Base-by-base conservation (phyloP, 2,797 vertebrate genomes). In the Takifugu rubripes region DNA sequence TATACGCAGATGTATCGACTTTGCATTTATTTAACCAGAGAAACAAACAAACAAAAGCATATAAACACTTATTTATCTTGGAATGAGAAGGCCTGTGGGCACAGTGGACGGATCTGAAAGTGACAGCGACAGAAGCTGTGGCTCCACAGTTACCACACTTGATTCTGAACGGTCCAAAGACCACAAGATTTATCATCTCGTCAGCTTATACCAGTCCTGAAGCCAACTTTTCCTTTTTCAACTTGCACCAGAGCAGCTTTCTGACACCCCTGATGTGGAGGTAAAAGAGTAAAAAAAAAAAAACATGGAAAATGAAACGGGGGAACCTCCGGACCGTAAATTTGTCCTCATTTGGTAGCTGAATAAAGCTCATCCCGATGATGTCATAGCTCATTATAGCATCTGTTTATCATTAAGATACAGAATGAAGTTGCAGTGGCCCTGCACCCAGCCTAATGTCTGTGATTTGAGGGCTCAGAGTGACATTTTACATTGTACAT, bases 401-500 rank as follows among this genome's bases (percentile, higher is more conserved):
- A 2, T 54, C 54, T 72, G 56, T 61, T 64, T 66, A 36, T 66
- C 47, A 56, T 66, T 66, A 65, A 68, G 49, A 59, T 67, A 24
- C 58, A 61, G 54, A 59, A 64, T 62, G 51, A 33, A 47, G 50
- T 71, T 61, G 64, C 52, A 58, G 60, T 66, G 70, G 52, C 58
- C 55, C 56, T 62, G 54, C 33, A 27, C 36, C 76, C 29, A 6
- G 29, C 29, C 29, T 5, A 31, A 31, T 56, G 64, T 66, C 36
- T 29, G 59, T 70, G 68, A 77, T 74, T 72, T 48, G 70, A 74
- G 68, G 74, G 70, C 58, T 66, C 61, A 65, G 42, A 64, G 64
- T 75, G 61, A 63, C 57, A 42, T 69, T 61, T 57, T 58, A 25
- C 21, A 5, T 48, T 68, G 33, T 64, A 43, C 61, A 59, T 21